A percentile compares a stretch with the other conserved stretches of the same genome.
phyloP scores from a whole-genome alignment of 2,113 vertebrate species.

The Centrocercus urophasianus region DNA sequence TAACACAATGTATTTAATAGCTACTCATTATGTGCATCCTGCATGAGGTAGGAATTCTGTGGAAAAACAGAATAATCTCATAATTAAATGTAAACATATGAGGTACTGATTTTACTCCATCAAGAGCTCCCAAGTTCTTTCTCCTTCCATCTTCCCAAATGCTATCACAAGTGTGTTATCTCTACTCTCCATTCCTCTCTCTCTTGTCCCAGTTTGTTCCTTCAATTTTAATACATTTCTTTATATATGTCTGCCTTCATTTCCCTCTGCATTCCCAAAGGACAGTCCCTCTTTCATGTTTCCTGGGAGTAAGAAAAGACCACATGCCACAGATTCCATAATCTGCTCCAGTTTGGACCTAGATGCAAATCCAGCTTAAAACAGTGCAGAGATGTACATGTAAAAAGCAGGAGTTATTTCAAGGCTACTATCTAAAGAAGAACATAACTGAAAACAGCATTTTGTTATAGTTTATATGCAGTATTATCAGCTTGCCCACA shows the following conservation, averaged over 20 bases:
- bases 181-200: background rate
- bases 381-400: background rate
- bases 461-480: background rate
- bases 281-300: background rate
- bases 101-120: constrained; percentile 20
- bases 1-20: constrained; percentile 53
- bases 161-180: background rate
- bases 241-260: background rate
- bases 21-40: constrained; percentile 48
- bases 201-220: accelerated
- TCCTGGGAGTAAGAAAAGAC: background rate
- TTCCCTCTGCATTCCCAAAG: background rate
- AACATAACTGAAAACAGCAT: background rate
- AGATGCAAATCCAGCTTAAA: background rate
- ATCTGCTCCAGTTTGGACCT: background rate
- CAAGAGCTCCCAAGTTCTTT: constrained; percentile 17
- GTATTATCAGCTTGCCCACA: background rate
- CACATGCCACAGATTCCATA: background rate
- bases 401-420: background rate
- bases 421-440: background rate
- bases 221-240: background rate
- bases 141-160: background rate
- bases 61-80: constrained; percentile 49
- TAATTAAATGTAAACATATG: constrained; percentile 44
- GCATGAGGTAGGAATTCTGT: constrained; percentile 37